Conservation (phyloP, 2,888 invertebrate species). For the Microplitis manilae region DNA sequence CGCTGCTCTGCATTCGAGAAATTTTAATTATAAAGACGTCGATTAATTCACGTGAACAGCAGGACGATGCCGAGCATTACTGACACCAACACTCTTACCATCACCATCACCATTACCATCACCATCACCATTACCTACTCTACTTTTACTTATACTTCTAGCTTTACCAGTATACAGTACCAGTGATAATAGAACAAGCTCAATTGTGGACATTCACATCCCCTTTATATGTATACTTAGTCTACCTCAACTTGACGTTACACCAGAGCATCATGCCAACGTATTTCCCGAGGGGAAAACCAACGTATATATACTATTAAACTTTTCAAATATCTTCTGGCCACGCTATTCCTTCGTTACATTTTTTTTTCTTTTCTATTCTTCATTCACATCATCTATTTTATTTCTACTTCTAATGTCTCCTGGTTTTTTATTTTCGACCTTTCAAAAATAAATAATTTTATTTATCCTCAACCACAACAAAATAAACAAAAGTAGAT, state of each 20-base stretch:
- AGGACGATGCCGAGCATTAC: slow-evolving; percentile 27
- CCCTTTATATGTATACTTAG: slow-evolving; percentile 31
- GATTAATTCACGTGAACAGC: slow-evolving; percentile 41
- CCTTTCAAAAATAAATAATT: slow-evolving; percentile 23
- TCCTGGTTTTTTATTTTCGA: neutral
- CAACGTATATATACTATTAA: slow-evolving; percentile 25
- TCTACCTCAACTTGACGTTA: neutral
- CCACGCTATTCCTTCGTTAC: slow-evolving; percentile 21
- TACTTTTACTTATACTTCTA: no score
- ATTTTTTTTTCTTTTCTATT: neutral
- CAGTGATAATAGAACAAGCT: slow-evolving; percentile 10
- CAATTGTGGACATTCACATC: slow-evolving; percentile 10
- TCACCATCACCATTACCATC: slow-evolving; percentile 16
- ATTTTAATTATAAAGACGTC: slow-evolving; percentile 45
- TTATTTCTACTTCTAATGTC: neutral
- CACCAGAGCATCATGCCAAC: slow-evolving; percentile 4
- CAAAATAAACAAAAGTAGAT: slow-evolving; percentile 56
- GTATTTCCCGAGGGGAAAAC: slow-evolving; percentile 40
- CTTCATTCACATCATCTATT: neutral
- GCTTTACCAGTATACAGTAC: no score
- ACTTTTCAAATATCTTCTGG: slow-evolving; percentile 41
- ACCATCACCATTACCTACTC: neutral
- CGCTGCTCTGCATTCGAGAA: slow-evolving; percentile 36
- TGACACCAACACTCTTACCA: slow-evolving; percentile 31
- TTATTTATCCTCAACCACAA: slow-evolving; percentile 37